Base-by-base conservation (phyloP, 2,113 vertebrate genomes). In the Ahaetulla prasina region DNA sequence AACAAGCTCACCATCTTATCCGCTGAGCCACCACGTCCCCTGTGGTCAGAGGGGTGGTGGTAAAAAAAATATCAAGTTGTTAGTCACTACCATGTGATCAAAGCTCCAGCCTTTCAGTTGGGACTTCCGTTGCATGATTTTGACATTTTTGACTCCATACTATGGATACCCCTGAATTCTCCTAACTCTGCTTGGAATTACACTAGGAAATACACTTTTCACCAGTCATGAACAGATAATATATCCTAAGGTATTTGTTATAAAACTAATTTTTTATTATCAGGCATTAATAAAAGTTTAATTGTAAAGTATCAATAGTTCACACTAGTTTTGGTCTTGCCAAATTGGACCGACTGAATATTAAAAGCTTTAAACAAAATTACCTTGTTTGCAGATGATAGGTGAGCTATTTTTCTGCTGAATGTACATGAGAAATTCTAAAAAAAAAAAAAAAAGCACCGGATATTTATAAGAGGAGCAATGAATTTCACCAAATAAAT, bases 401-500 rank as follows among this genome's bases (percentile, higher is more conserved):
- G 63, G 12, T 23, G 14, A 60, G 0, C 0, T 10, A 50, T 57
- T 30, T 84, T 91, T 43, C 49, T 55, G 22, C 10, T 14, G n/a
- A 68, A 23, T 90, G 0, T 57, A 74, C 39, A 39, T 74, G 20
- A 20, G 6, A 0, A 27, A n/a, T 39, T 2, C 45, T 25, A 10
- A 89, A 25, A 55, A 55, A 6, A 91, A 47, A 23, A 57, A 53
- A 7, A 47, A 47, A 47, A 47, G 43, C 85, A 92, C 35, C 84
- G 55, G 60, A 0, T 2, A 11, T 1, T 52, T 91, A 35, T 8
- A 22, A 12, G 23, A 0, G 39, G 20, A 91, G 54, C 22, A 91
- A 88, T 63, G 60, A 63, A 0, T 91, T 94, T 96, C 35, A 92
- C 80, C 89, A 92, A 96, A 95, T 92, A 45, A 94, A 52, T 95